Conservation (phyloP, 2,888 invertebrate species). For the Anoncus sp. region DNA sequence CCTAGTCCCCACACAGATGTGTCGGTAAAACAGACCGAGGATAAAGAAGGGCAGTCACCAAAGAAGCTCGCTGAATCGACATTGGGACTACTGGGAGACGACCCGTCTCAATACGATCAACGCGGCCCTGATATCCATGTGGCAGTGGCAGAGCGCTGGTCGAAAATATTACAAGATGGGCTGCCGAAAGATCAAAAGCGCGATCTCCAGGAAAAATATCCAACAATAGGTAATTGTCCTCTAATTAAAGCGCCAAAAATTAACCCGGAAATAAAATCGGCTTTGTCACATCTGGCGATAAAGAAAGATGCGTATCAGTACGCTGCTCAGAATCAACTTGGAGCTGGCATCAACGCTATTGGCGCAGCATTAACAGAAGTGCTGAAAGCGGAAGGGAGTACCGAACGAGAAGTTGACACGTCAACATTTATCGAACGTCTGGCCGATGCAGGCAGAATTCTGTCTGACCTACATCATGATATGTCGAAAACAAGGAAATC, state of each 20-base stretch:
- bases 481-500: conserved; percentile 55
- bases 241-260: conserved; percentile 48
- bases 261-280: conserved; percentile 48
- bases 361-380: conserved; percentile 50
- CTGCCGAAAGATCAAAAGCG: conserved; percentile 51
- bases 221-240: conserved; percentile 51
- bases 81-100: conserved; percentile 51
- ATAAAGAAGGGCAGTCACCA: neutral
- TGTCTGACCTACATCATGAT: conserved; percentile 52
- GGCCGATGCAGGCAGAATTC: conserved; percentile 52
- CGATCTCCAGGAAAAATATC: conserved; percentile 43
- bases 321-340: conserved; percentile 48
- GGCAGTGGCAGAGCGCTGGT: conserved; percentile 55
- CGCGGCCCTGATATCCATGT: conserved; percentile 52
- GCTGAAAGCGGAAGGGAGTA: conserved; percentile 39
- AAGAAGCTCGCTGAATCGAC: conserved; percentile 49
- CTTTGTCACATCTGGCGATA: no score
- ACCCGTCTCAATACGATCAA: conserved; percentile 44
- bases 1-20: conserved; percentile 10
- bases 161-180: conserved; percentile 50
- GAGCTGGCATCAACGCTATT: conserved; percentile 54
- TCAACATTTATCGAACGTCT: conserved; percentile 48
- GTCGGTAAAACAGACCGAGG: conserved; percentile 28
- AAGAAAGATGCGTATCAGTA: no score
- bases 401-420: conserved; percentile 20